A percentile compares a stretch with the other conserved stretches of the same genome.
These are phyloP conservation scores for Phenganax subtilis DNA, from an alignment of 92 coral and sea anemone genomes.

Conservation along the genomic window DNA sequence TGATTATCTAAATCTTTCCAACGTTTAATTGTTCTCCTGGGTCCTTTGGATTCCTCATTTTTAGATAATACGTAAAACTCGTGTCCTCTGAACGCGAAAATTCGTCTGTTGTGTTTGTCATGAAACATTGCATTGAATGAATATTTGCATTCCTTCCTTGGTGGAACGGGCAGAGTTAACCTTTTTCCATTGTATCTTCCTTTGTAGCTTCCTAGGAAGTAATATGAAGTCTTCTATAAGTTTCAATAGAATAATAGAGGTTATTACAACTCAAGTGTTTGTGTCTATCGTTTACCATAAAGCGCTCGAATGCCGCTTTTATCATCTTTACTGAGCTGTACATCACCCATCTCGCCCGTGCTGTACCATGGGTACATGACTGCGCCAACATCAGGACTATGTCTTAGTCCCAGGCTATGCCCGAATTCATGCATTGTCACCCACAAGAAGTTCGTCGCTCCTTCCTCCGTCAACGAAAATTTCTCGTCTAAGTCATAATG, in stretches of 20 bases:
- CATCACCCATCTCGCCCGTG: slow-evolving; percentile 53
- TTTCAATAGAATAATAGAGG: background rate
- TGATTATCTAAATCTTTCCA: slow-evolving; percentile 38
- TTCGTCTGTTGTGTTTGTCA: slow-evolving; percentile 21
- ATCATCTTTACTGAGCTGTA: slow-evolving; percentile 66
- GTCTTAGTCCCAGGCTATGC: slow-evolving; percentile 74
- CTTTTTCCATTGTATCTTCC: background rate
- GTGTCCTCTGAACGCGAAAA: slow-evolving; percentile 1
- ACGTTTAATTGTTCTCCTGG: slow-evolving; percentile 27
- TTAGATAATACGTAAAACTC: slow-evolving; percentile 3
- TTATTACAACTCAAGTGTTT: background rate
- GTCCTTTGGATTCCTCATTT: slow-evolving; percentile 22
- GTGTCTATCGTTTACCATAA: slow-evolving; percentile 55
- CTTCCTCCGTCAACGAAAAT: slow-evolving; percentile 29
- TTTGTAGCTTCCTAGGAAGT: slow-evolving; percentile 6
- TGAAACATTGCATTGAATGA: slow-evolving; percentile 13
- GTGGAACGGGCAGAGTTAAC: slow-evolving; percentile 19
- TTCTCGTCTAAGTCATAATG: slow-evolving; percentile 58
- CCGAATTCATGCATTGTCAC: slow-evolving; percentile 87
- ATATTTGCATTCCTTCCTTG: slow-evolving; percentile 30
- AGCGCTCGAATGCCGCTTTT: slow-evolving; percentile 56
- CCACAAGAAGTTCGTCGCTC: slow-evolving; percentile 66
- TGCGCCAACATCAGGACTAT: slow-evolving; percentile 63
- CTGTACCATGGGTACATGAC: slow-evolving; percentile 90
- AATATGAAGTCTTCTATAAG: background rate